Evolutionary conservation across 2,888 invertebrate species (phyloP), one percentile per base, ranked within the genome.

Genomic region (Fragum sueziense): DNA sequence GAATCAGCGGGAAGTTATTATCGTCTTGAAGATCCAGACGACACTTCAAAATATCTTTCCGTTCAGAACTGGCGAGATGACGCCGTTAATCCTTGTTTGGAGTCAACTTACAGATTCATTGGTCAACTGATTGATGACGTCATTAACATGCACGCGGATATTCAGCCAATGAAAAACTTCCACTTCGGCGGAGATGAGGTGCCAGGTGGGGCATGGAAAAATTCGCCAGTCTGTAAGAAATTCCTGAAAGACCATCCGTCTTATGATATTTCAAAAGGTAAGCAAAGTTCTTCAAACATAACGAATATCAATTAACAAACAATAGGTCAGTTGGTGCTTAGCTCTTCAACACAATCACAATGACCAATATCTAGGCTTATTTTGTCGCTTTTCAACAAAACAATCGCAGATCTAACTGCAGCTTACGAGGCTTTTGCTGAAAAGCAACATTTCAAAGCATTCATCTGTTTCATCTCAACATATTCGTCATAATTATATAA

Each of bases 171-270:
- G 31, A 79, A 81, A 37, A 78, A 82, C 7, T 88, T 85, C 68
- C 90, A 91, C 78, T 88, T 89, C 57, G 91, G 90, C 11, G 91
- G 90, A 0, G 91, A 91, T 74, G 91, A 91, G 65, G 89, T 90
- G n/a, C 87, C 89, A 0, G 37, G 59, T 6, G 84, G 80, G 0
- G 88, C 88, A 0, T 90, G 90, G 91, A 52, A 6, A 25, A 52
- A 41, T n/a, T 72, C 72, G 3, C 2, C 9, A 2, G 72, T 51
- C 11, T 72, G 72, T 41, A 7, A 51, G 20, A 65, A 51, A n/a
- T 17, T 34, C 22, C 34, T 25, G 11, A 22, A 2, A 11, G 34
- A 70, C n/a, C n/a, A n/a, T n/a, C n/a, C n/a, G n/a, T n/a, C n/a
- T n/a, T n/a, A n/a, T n/a, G n/a, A n/a, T n/a, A n/a, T n/a, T n/a